Evolutionary conservation across 2,797 vertebrate genomes (phyloP), one percentile per base, ranked within the genome.

Genomic region (Gadopsis marmoratus): DNA sequence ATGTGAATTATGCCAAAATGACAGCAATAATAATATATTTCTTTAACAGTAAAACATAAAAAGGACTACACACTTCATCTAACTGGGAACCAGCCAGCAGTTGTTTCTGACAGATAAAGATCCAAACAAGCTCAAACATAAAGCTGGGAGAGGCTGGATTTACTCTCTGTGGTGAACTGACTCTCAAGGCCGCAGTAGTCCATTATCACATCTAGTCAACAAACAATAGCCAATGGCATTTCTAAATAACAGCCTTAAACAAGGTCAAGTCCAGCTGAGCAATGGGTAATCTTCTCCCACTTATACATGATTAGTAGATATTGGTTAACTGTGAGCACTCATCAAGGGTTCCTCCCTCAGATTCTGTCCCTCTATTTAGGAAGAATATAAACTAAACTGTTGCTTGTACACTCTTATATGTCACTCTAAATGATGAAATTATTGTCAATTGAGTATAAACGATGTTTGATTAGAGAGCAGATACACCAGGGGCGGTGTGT

Each of bases 171-270:
- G 58, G 66, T 35, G n/a, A 77, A 61, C 6, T 1, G 2, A 2
- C 61, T 82, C 61, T 47, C 31, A 68, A 65, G 69, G 82, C 78
- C 55, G 14, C 78, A 64, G 23, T 29, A 31, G 56, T 31, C 43
- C 41, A 70, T 70, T 60, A 85, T 77, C 70, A 59, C 74, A 77
- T 76, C 64, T 73, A 64, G 69, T 88, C 60, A 71, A 64, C 51
- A 78, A 78, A 90, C 72, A 87, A 85, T 63, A 86, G 61, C 50
- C 58, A 31, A 67, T 56, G 73, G 73, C 70, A 67, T 84, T 80
- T 85, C 59, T 72, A 85, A 89, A 87, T 61, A 87, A 84, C 62
- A 71, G 65, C 69, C 48, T 67, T 50, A 72, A 86, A 83, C 77
- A 78, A 85, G 80, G 77, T 84, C 69, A 69, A 39, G 70, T 79